These are phyloP conservation scores for Donacobius atricapilla DNA, from an alignment of 2,113 vertebrate species.

Conservation along the genomic window DNA sequence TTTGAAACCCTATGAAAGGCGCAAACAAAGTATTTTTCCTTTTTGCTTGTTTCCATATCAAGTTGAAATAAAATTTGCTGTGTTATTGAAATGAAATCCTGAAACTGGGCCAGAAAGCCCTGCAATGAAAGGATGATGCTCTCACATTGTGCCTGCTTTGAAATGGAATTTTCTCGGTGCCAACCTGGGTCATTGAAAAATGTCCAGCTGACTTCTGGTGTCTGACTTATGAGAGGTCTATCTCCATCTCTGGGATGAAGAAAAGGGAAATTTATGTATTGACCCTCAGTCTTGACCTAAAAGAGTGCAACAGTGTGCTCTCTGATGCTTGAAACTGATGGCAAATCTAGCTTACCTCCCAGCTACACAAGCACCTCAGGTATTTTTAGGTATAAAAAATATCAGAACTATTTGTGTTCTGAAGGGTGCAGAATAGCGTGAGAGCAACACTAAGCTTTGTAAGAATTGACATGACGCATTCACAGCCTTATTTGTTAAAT, in stretches of 20 bases:
- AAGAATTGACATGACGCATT: background rate
- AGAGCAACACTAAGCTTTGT: background rate
- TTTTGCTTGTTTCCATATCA: background rate
- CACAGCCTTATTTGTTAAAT: background rate
- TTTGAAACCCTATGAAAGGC: background rate
- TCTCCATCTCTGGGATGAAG: background rate
- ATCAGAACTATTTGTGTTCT: background rate
- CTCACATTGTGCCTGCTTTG: background rate
- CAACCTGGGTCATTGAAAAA: background rate
- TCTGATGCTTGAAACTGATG: background rate
- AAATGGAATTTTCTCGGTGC: background rate
- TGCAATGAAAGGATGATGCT: background rate
- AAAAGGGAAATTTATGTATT: background rate
- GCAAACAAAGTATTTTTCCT: background rate
- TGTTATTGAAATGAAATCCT: background rate
- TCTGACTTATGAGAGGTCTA: background rate
- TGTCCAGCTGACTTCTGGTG: background rate
- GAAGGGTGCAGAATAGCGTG: background rate
- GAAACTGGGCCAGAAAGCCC: background rate
- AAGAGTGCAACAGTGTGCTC: background rate
- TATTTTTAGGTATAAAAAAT: background rate
- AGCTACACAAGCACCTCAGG: background rate
- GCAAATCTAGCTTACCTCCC: background rate
- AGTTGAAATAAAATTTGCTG: background rate
- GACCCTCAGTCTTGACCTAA: background rate